Percentiles rank a stretch among this genome's conserved stretches.
Conservation (phyloP, 1,140 invertebrate genomes). For the Antheraea mylitta region DNA sequence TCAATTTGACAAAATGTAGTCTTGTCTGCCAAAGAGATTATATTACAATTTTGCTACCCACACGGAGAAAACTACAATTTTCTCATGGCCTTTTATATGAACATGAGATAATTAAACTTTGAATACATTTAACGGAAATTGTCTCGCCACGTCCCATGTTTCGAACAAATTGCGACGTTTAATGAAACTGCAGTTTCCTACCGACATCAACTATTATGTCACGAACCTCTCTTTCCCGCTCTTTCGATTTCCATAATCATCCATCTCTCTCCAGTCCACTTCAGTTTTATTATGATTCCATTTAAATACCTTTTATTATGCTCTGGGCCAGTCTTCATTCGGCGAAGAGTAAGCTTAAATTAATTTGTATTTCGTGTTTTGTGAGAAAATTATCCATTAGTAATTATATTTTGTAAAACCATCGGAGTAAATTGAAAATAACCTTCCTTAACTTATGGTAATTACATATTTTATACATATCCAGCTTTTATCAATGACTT, state of each 20-base stretch:
- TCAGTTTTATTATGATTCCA: too few relatives aligned
- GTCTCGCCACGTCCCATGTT: conserved; percentile 14
- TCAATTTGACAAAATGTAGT: too few relatives aligned
- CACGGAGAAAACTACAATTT: neutral
- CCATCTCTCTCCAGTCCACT: conserved; percentile 15
- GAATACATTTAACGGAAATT: conserved; percentile 22
- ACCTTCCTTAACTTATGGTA: too few relatives aligned
- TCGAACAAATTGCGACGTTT: conserved; percentile 35
- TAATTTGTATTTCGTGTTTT: neutral
- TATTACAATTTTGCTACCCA: neutral
- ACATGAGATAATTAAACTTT: conserved; percentile 3
- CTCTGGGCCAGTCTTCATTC: too few relatives aligned
- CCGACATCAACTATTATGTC: conserved; percentile 22
- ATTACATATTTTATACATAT: too few relatives aligned
- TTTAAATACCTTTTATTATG: too few relatives aligned
- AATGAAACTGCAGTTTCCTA: conserved; percentile 40
- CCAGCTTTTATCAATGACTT: too few relatives aligned
- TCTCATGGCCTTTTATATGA: neutral
- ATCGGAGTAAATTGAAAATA: too few relatives aligned
- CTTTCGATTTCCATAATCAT: conserved; percentile 15
- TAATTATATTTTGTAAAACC: too few relatives aligned
- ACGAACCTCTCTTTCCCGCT: conserved; percentile 27
- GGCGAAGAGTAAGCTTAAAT: too few relatives aligned
- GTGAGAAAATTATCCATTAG: neutral
- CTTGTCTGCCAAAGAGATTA: neutral